phyloP scores from a whole-genome alignment of 1,140 invertebrate genomes.

The Lepidurus couesii region DNA sequence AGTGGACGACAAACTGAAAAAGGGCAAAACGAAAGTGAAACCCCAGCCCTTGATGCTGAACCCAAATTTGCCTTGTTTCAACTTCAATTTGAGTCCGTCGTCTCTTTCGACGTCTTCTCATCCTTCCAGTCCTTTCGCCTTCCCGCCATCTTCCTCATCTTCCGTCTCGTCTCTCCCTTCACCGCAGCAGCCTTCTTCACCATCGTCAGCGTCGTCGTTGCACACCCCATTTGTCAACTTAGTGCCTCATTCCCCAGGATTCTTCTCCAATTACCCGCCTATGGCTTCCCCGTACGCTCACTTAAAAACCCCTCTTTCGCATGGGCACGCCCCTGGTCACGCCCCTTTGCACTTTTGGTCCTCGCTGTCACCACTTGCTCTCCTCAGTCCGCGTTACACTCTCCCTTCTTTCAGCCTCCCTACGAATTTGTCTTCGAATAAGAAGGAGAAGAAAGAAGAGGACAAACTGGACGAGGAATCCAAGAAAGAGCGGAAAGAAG shows the following conservation, averaged over 20 bases:
- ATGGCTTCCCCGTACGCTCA: constrained; percentile 32
- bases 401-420: constrained; percentile 2
- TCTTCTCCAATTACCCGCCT: constrained; percentile 34
- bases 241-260: constrained; percentile 32
- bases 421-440: background rate
- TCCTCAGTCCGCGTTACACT: constrained; percentile 32
- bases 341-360: constrained; percentile 35
- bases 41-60: constrained; percentile 32
- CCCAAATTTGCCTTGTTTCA: constrained; percentile 32
- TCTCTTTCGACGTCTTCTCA: constrained; percentile 30
- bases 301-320: constrained; percentile 32
- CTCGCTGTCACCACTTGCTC: constrained; percentile 33
- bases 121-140: constrained; percentile 30
- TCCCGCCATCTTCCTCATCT: constrained; percentile 33
- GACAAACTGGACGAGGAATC: constrained; percentile 22
- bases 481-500: constrained; percentile 21
- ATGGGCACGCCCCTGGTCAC: constrained; percentile 28
- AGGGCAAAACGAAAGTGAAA: constrained; percentile 33
- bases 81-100: constrained; percentile 31
- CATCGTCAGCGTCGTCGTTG: constrained; percentile 31
- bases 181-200: constrained; percentile 31
- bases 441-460: constrained; percentile 9
- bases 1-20: constrained; percentile 20
- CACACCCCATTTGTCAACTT: constrained; percentile 35
- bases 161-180: constrained; percentile 27